These are phyloP conservation scores for Cetoscarus ocellatus DNA, from an alignment of 2,797 vertebrate species.

Conservation along the genomic window DNA sequence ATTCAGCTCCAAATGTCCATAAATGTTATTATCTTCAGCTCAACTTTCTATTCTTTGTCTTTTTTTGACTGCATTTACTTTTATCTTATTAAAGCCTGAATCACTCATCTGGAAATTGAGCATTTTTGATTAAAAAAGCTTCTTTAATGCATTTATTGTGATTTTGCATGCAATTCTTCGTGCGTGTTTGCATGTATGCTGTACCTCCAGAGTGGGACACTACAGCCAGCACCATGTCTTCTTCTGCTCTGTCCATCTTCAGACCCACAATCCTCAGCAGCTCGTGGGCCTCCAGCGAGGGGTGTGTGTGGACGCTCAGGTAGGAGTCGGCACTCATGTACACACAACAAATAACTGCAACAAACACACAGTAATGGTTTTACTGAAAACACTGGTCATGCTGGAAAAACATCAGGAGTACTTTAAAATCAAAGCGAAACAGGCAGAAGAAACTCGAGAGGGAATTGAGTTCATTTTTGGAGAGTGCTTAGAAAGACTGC, in stretches of 20 bases:
- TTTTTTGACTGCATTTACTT: background rate
- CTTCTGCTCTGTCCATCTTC: conserved; percentile 90
- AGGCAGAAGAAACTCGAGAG: background rate
- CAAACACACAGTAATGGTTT: background rate
- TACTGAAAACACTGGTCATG: background rate
- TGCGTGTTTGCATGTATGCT: conserved; percentile 9
- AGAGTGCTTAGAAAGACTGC: conserved; percentile 6
- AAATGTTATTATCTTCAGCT: too few relatives aligned
- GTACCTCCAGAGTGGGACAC: conserved; percentile 89
- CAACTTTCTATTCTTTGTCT: too few relatives aligned
- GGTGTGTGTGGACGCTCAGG: conserved; percentile 91
- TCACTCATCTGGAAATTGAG: background rate
- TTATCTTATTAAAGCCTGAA: background rate
- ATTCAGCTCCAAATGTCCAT: too few relatives aligned
- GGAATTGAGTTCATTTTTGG: conserved; percentile 13
- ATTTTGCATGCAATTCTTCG: background rate
- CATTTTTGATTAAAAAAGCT: conserved; percentile 64
- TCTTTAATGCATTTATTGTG: conserved; percentile 69
- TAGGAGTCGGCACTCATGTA: conserved; percentile 95
- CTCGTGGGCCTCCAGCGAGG: conserved; percentile 90
- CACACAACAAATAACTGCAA: conserved; percentile 92
- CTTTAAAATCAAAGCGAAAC: background rate
- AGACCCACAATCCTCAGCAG: conserved; percentile 90
- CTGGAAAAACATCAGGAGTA: background rate
- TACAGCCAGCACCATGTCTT: conserved; percentile 90